Percentiles rank a stretch among this genome's conserved stretches.
phyloP scores from a whole-genome alignment of 2,797 vertebrate genomes.

The Peromyscus melanophrys region DNA sequence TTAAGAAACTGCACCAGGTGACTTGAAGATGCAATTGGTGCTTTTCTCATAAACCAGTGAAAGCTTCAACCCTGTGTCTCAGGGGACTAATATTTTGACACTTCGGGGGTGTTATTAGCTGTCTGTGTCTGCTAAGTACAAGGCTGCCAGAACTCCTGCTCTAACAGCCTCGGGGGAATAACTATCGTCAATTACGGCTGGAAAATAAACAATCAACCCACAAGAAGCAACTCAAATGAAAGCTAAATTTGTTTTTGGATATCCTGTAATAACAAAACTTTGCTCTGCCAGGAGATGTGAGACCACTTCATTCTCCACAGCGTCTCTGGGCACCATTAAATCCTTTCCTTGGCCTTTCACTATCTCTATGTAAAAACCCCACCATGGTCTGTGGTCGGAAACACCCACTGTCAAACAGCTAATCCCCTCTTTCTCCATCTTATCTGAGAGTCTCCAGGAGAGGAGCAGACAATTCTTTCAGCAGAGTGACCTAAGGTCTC shows the following conservation, averaged over 20 bases:
- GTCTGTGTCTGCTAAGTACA: conserved; percentile 68
- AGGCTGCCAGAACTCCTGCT: conserved; percentile 47
- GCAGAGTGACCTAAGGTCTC: conserved; percentile 81
- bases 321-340: conserved; percentile 1
- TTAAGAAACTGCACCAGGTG: conserved; percentile 81
- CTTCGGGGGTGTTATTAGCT: conserved; percentile 71
- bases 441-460: conserved; percentile 76
- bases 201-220: conserved; percentile 74
- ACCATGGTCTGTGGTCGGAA: conserved; percentile 61
- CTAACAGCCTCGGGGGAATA: conserved; percentile 64
- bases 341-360: conserved; percentile 49
- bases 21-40: conserved; percentile 77
- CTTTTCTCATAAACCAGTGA: conserved; percentile 79
- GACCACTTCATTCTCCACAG: conserved; percentile 48
- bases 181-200: conserved; percentile 76
- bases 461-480: conserved; percentile 84
- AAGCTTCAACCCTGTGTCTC: conserved; percentile 75
- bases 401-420: conserved; percentile 70
- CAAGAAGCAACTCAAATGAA: conserved; percentile 77
- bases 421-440: conserved; percentile 79
- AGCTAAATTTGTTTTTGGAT: conserved; percentile 71
- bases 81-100: conserved; percentile 62
- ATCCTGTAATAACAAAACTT: conserved; percentile 67
- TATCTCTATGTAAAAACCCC: conserved; percentile 9
- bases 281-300: conserved; percentile 33